Conservation (phyloP, 2,113 vertebrate species). For the Diphyllodes magnificus region DNA sequence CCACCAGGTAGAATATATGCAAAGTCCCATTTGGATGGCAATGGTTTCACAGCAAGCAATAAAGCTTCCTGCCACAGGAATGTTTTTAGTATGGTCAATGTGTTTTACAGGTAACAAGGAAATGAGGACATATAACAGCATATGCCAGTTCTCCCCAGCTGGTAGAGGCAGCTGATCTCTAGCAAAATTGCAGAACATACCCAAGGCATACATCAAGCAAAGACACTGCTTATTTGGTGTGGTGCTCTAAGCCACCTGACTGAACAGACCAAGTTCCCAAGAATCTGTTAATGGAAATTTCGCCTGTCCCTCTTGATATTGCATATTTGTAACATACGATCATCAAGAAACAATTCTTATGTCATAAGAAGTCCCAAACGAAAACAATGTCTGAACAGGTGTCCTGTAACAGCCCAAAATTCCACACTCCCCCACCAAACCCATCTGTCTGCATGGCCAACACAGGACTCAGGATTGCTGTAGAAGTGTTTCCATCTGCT, state of each 20-base stretch:
- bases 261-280: not conserved
- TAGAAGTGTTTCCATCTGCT: not conserved
- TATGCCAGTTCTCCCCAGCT: not conserved
- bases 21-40: not conserved
- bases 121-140: not conserved
- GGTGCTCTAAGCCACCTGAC: not conserved
- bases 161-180: not conserved
- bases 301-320: not conserved
- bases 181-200: not conserved
- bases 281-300: not conserved
- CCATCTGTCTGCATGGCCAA: not conserved
- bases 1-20: not conserved
- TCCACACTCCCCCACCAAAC: not conserved
- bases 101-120: not conserved
- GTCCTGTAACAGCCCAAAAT: not conserved
- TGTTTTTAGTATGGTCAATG: not conserved
- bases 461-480: not conserved
- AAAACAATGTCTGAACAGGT: not conserved
- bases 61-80: not conserved
- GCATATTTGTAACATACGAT: fast-evolving
- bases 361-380: not conserved
- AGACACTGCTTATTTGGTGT: not conserved
- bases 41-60: not conserved
- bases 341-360: not conserved
- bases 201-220: too few species aligned